phyloP scores from a whole-genome alignment of 2,113 vertebrate species.

The Cheirogaleus medius region DNA sequence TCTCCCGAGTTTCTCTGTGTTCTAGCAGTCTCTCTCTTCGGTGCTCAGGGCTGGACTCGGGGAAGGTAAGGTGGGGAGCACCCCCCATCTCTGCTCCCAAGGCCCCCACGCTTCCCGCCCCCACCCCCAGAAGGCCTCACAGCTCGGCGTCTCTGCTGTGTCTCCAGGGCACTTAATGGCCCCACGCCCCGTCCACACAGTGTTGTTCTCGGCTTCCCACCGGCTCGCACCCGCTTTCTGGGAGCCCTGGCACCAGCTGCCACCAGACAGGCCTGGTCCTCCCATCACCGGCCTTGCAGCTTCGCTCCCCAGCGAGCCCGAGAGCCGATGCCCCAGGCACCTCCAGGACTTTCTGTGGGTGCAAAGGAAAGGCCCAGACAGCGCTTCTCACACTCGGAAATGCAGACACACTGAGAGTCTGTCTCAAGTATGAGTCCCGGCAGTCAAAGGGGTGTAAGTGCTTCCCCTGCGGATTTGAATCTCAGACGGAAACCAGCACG shows the following conservation, averaged over 20 bases:
- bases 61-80: neutral
- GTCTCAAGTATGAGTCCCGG: neutral
- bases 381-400: neutral
- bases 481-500: neutral
- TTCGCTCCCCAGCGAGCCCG: neutral
- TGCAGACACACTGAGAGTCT: neutral
- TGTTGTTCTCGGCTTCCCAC: neutral
- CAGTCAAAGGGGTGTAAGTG: neutral
- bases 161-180: fast-evolving
- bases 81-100: neutral
- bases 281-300: neutral
- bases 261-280: neutral
- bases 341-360: neutral
- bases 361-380: neutral
- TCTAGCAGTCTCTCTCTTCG: neutral
- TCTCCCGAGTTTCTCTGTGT: neutral
- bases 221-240: fast-evolving
- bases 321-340: neutral
- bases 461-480: neutral
- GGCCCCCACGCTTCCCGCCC: neutral
- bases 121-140: neutral
- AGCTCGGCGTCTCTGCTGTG: neutral
- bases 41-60: neutral
- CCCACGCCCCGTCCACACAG: neutral
- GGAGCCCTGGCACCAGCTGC: neutral